phyloP scores from a whole-genome alignment of 2,888 invertebrate genomes.

The Pecten maximus region DNA sequence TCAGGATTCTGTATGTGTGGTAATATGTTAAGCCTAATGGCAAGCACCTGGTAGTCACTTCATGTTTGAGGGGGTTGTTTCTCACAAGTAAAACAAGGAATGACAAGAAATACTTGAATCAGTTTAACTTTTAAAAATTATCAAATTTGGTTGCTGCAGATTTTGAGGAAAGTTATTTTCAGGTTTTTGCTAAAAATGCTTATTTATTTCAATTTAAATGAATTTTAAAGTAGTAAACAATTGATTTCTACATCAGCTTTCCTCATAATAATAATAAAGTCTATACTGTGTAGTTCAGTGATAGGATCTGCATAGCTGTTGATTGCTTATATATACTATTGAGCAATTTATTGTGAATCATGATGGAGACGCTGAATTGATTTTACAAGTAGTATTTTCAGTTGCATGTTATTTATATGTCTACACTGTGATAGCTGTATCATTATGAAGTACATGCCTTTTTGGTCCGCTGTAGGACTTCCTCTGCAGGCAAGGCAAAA shows the following conservation, averaged over 20 bases:
- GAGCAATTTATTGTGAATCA: not conserved
- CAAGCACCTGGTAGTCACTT: not conserved
- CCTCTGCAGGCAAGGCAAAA: constrained; percentile 19
- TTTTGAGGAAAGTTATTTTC: too few species aligned
- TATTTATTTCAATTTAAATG: too few species aligned
- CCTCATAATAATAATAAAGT: too few species aligned
- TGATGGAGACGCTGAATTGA: not conserved
- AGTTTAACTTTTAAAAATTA: not conserved
- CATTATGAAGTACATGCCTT: constrained; percentile 13
- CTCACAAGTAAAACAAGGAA: not conserved
- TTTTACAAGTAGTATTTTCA: constrained; percentile 26
- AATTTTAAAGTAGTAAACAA: too few species aligned
- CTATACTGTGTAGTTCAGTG: too few species aligned
- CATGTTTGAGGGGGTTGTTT: not conserved
- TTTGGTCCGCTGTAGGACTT: not conserved
- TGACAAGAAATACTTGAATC: not conserved
- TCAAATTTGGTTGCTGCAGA: too few species aligned
- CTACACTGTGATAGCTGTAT: constrained; percentile 19
- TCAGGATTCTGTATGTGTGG: not conserved
- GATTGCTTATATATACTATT: too few species aligned
- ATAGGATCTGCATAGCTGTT: too few species aligned
- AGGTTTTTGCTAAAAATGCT: not conserved
- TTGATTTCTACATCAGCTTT: too few species aligned
- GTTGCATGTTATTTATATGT: constrained; percentile 35
- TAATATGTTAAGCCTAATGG: too few species aligned